These are phyloP conservation scores for Poecilia latipinna DNA, from an alignment of 2,113 vertebrate genomes.

Conservation along the genomic window DNA sequence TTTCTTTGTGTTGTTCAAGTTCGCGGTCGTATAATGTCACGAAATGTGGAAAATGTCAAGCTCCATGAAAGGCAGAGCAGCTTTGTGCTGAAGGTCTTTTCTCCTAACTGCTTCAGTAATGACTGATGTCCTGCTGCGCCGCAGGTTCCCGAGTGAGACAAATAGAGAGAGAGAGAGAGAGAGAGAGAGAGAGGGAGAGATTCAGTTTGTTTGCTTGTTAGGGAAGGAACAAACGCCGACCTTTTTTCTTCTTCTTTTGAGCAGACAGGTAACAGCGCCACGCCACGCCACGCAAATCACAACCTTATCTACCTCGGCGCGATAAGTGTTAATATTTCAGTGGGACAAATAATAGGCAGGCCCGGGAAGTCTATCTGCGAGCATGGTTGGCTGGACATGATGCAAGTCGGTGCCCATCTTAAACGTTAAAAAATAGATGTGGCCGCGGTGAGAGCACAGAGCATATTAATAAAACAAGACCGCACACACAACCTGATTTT, in stretches of 20 bases:
- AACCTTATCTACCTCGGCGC: slow-evolving; percentile 17
- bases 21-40: background rate
- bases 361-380: slow-evolving; percentile 37
- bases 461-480: slow-evolving; percentile 73
- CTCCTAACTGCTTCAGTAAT: slow-evolving; percentile 12
- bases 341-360: slow-evolving; percentile 45
- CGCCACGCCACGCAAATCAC: slow-evolving; percentile 15
- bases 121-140: slow-evolving; percentile 13
- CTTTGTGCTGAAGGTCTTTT: background rate
- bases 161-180: too few relatives aligned
- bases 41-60: background rate
- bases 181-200: too few relatives aligned
- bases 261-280: slow-evolving; percentile 5
- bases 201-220: background rate
- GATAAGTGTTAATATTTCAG: slow-evolving; percentile 58
- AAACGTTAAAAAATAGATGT: slow-evolving; percentile 72
- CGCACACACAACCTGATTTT: slow-evolving; percentile 28
- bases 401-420: slow-evolving; percentile 47
- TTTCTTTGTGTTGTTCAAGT: background rate
- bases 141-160: background rate
- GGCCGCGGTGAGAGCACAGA: slow-evolving; percentile 53
- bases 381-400: slow-evolving; percentile 39
- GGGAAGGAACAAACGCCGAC: background rate
- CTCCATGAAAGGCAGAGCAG: background rate
- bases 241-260: background rate